Evolutionary conservation across 2,797 vertebrate species (phyloP), one percentile per base, ranked within the genome.

Genomic region (Chrysocyon brachyurus): DNA sequence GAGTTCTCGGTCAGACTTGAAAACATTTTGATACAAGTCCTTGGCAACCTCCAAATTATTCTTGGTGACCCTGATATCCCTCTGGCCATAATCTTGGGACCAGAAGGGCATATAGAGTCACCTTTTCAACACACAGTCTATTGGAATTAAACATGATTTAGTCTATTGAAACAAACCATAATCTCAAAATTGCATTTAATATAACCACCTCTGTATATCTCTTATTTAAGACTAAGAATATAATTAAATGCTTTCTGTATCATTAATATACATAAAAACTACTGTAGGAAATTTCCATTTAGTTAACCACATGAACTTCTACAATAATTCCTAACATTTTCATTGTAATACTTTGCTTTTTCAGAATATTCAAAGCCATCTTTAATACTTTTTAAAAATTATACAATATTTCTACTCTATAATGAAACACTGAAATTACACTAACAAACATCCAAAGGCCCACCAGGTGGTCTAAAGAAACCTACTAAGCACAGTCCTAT

Each of bases 1-100:
- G 99, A 99, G 99, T 94, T 99, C 98, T 99, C 98, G 98, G 99
- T 99, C 99, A 98, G 99, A 99, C 98, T 98, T 98, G 98, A 97
- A 86, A 46, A 97, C 78, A 98, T 81, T 99, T 98, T 96, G 97
- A 95, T 98, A 98, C 98, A 99, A 99, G 98, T 98, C 99, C 98
- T 99, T 99, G 99, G 99, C 99, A 99, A 98, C 91, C 99, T 99
- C 99, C 95, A 94, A 3, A 96, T 99, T 99, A 97, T 97, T 99
- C 97, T 99, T 94, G 99, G 99, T 99, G 99, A 99, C 92, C 97
- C 98, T 97, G 88, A 97, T 98, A 98, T 96, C 99, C 98, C 97
- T 94, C 98, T 98, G 98, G 98, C 98, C 98, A 99, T 88, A 97
- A 82, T 91, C 97, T 98, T 84, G 97, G 97, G 98, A 97, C 99